These are phyloP conservation scores for Adela reaumurella DNA, from an alignment of 2,888 invertebrate genomes.

Conservation along the genomic window DNA sequence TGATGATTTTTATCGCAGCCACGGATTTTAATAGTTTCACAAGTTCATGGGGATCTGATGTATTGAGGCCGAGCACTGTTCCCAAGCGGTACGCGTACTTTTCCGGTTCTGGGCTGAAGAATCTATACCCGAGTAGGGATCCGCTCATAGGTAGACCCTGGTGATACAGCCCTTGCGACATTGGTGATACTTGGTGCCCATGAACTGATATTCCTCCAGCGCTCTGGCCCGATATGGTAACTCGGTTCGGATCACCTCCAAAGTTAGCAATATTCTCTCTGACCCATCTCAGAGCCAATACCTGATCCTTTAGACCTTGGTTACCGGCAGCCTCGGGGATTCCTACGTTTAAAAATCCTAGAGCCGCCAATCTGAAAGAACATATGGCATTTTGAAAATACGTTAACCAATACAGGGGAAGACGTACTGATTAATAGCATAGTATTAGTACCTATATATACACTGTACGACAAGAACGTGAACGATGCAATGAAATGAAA, in stretches of 20 bases:
- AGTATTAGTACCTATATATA: no score
- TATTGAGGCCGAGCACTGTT: slow-evolving; percentile 1
- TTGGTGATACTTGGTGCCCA: slow-evolving; percentile 3
- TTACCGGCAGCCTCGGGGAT: not conserved
- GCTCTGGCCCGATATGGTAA: slow-evolving; percentile 30
- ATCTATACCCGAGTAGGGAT: slow-evolving; percentile 1
- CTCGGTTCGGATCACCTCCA: slow-evolving; percentile 25
- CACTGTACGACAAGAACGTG: no score
- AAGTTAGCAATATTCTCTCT: slow-evolving; percentile 28
- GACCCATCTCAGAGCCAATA: slow-evolving; percentile 27
- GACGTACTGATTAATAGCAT: no score
- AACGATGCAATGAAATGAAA: no score
- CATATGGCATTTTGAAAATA: no score
- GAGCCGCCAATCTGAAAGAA: not conserved
- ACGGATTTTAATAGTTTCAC: not conserved
- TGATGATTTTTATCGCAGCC: not conserved
- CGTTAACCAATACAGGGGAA: no score
- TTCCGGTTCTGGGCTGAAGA: not conserved
- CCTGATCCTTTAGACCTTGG: slow-evolving; percentile 13
- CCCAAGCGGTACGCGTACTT: slow-evolving; percentile 1
- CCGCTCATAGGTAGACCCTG: slow-evolving; percentile 4
- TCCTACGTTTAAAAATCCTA: not conserved
- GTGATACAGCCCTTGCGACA: slow-evolving; percentile 2
- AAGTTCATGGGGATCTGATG: not conserved
- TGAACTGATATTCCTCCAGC: slow-evolving; percentile 25